Evolutionary conservation across 2,797 vertebrate species (phyloP).

Genomic region (Dermochelys coriacea): DNA sequence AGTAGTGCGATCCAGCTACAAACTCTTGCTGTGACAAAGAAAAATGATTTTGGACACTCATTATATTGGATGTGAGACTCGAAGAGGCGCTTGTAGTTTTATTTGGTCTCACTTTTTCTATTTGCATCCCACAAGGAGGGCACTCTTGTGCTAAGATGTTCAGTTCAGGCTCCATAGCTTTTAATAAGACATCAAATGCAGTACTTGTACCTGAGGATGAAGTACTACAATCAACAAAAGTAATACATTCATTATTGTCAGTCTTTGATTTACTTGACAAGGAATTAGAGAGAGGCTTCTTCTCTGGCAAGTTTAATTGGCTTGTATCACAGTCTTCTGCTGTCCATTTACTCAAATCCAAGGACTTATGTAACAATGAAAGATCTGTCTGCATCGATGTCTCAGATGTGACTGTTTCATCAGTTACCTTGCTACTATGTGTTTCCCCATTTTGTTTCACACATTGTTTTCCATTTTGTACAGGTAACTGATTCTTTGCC

Average conservation of each 20-base stretch:
- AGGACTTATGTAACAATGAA: slow-evolving; percentile 66
- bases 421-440: slow-evolving; percentile 72
- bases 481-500: slow-evolving; percentile 65
- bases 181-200: slow-evolving; percentile 95
- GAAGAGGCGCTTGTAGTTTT: slow-evolving; percentile 79
- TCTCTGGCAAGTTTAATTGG: slow-evolving; percentile 49
- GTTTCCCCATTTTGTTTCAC: slow-evolving; percentile 81
- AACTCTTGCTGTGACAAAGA: slow-evolving; percentile 84
- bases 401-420: slow-evolving; percentile 67
- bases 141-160: slow-evolving; percentile 91
- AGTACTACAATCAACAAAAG: slow-evolving; percentile 71
- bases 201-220: slow-evolving; percentile 85
- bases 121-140: slow-evolving; percentile 80
- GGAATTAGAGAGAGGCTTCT: slow-evolving; percentile 61
- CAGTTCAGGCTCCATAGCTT: slow-evolving; percentile 98
- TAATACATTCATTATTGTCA: slow-evolving; percentile 80
- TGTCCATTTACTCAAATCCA: slow-evolving; percentile 76
- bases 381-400: slow-evolving; percentile 69
- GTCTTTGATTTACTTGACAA: slow-evolving; percentile 78
- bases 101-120: slow-evolving; percentile 85
- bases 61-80: slow-evolving; percentile 80
- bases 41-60: slow-evolving; percentile 79
- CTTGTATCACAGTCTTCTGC: slow-evolving; percentile 70
- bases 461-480: slow-evolving; percentile 79
- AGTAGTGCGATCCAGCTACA: slow-evolving; percentile 83